Conservation (phyloP, 2,888 invertebrate species). For the Lycia hirtaria region DNA sequence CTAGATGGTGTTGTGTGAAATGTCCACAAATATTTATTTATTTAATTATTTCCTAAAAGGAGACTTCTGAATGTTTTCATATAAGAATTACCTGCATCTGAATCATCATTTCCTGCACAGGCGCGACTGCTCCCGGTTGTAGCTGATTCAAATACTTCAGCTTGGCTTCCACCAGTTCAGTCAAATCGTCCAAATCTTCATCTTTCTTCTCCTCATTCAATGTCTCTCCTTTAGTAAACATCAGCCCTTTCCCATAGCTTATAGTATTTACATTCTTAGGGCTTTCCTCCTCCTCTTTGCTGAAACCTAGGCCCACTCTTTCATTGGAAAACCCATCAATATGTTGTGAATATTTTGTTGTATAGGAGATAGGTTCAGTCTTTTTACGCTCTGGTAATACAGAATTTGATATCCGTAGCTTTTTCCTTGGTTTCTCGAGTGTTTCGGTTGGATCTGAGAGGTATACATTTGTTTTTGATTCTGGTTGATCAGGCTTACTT, state of each 20-base stretch:
- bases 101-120: constrained; percentile 84
- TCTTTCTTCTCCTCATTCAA: constrained; percentile 73
- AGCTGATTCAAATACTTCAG: constrained; percentile 80
- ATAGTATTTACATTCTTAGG: constrained; percentile 65
- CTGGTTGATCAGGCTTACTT: constrained; percentile 47
- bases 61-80: too few species aligned
- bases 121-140: constrained; percentile 74
- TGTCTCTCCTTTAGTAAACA: constrained; percentile 83
- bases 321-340: constrained; percentile 78
- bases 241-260: constrained; percentile 73
- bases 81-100: constrained; percentile 86
- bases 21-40: too few species aligned
- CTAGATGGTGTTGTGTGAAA: too few species aligned
- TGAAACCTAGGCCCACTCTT: constrained; percentile 80
- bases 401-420: constrained; percentile 76
- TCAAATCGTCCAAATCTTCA: constrained; percentile 67
- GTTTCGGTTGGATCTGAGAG: constrained; percentile 59
- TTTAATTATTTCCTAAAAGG: too few species aligned
- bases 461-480: constrained; percentile 74
- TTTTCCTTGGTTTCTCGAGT: constrained; percentile 65
- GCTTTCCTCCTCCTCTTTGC: constrained; percentile 55
- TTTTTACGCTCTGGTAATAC: constrained; percentile 70
- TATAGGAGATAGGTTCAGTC: constrained; percentile 65
- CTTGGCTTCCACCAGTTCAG: constrained; percentile 79
- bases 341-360: constrained; percentile 77